These are phyloP conservation scores for Phyllotis vaccarum DNA, from an alignment of 2,797 vertebrate species.

Conservation along the genomic window DNA sequence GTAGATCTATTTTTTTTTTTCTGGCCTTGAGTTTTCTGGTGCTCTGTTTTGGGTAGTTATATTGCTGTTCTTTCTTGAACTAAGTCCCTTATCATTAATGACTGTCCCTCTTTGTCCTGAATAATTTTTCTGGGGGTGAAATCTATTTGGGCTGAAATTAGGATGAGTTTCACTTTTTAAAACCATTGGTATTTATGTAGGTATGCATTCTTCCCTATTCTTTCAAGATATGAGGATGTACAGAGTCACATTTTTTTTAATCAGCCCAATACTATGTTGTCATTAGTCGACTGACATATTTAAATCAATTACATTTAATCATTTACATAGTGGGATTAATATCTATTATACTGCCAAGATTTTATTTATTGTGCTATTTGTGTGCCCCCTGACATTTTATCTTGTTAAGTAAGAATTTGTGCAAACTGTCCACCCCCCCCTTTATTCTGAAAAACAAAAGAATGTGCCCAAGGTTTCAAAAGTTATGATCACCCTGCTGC, in stretches of 20 bases:
- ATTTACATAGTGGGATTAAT: neutral
- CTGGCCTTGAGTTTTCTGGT: neutral
- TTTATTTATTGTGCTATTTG: neutral
- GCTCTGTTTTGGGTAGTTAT: neutral
- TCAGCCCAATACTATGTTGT: neutral
- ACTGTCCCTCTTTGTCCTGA: neutral
- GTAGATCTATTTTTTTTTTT: neutral
- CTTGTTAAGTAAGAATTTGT: too few species aligned
- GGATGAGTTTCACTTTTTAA: neutral
- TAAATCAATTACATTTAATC: neutral
- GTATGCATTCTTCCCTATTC: neutral
- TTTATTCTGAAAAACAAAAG: too few species aligned
- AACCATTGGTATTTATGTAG: neutral
- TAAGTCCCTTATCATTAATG: neutral
- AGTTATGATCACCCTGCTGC: too few species aligned
- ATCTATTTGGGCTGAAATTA: conserved; percentile 50
- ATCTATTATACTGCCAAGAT: conserved; percentile 13
- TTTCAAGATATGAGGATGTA: neutral
- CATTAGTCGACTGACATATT: neutral
- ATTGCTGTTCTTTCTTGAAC: neutral
- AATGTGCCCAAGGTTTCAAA: too few species aligned
- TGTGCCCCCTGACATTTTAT: neutral
- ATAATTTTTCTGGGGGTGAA: neutral
- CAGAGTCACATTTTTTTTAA: neutral
- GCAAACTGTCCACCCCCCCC: too few species aligned